phyloP scores from a whole-genome alignment of 30 jellyfish, hydroid and myxozoan species.

The Cassiopea andromeda region DNA sequence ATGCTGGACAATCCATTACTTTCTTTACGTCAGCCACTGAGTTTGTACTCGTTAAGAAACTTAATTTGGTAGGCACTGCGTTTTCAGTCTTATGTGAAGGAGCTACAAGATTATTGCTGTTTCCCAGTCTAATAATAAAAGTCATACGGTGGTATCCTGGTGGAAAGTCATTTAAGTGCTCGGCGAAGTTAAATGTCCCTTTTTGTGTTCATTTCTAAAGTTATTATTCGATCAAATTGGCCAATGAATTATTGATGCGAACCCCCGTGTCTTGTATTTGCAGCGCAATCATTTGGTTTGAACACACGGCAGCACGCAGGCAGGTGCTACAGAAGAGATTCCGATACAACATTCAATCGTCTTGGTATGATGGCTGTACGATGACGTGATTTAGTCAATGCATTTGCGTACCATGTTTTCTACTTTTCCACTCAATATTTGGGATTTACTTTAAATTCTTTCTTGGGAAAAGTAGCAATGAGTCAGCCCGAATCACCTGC shows the following conservation, averaged over 20 bases:
- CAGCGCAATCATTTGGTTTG: constrained; percentile 23
- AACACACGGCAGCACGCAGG: neutral
- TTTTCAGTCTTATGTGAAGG: neutral
- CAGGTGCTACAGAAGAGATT: constrained; percentile 47
- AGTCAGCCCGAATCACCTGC: neutral
- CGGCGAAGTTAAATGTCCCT: constrained; percentile 4
- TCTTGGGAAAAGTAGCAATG: neutral
- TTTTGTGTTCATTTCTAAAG: neutral
- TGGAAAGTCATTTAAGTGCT: neutral
- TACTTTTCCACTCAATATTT: neutral
- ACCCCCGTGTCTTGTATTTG: constrained; percentile 21
- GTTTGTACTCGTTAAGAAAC: neutral
- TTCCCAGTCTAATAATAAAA: neutral
- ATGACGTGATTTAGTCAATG: neutral
- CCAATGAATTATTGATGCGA: constrained; percentile 11
- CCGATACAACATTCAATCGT: constrained; percentile 33
- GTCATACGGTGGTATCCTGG: neutral
- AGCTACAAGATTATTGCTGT: neutral
- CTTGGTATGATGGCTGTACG: constrained; percentile 8
- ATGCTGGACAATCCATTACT: no score
- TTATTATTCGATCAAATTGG: constrained; percentile 2
- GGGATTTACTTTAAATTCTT: neutral
- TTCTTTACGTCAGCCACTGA: no score
- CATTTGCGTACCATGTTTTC: neutral
- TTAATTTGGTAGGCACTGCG: neutral